Base-by-base conservation (phyloP, 2,113 vertebrate genomes). In the Neodon shergylaensis region DNA sequence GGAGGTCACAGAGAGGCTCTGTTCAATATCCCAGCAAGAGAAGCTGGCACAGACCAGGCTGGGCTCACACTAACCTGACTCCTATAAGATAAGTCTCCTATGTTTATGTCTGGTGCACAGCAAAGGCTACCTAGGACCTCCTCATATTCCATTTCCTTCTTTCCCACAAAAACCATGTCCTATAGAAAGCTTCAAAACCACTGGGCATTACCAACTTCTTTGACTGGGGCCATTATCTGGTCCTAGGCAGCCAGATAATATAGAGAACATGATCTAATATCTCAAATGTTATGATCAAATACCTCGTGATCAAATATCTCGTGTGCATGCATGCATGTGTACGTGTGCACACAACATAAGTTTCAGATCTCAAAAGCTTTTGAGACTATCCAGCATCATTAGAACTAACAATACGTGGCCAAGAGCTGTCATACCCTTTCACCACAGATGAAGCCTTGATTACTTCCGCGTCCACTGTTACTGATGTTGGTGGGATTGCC, bases 31-130 rank as follows among this genome's bases (percentile, higher is more conserved):
- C 26, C 52, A 33, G 61, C 44, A 52, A 61, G 31, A 14, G 66
- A 11, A 0, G 78, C 2, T 3, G n/a, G 4, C 31, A 21, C 0
- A 28, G 52, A 78, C 88, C 42, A 70, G 70, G 17, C 66, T 42
- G 58, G 0, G 0, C n/a, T 2, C 47, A 54, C 11, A 52, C 22
- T 9, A 31, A 36, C 79, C 66, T 0, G 47, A 42, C n/a, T 84
- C 39, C 73, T 58, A 6, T 36, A 2, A 63, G 39, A 42, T 31
- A 84, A 7, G 21, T 33, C 4, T 8, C 36, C 9, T 5, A 11
- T 7, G 2, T 5, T 2, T 19, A 39, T 7, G 19, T 6, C 93
- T 61, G 0, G 0, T 21, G 11, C 31, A 87, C 66, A 52, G 33
- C 39, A 79, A 76, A 72, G 33, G 33, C 42, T 44, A 36, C 10